A percentile compares a stretch with the other conserved stretches of the same genome.
Evolutionary conservation across 2,888 invertebrate genomes (phyloP).

Genomic region (Plebejus melissa): DNA sequence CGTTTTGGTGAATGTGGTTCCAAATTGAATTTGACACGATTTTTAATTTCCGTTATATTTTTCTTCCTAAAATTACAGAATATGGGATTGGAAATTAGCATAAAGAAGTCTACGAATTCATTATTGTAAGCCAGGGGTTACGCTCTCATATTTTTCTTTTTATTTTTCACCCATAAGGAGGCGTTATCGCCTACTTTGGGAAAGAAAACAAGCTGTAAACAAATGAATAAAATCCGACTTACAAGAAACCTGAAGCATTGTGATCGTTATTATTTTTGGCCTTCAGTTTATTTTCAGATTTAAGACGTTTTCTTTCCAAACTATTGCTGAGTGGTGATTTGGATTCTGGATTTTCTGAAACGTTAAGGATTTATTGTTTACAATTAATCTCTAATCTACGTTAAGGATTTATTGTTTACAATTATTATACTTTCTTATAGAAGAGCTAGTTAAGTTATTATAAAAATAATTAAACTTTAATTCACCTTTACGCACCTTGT

Average conservation of each 20-base stretch:
- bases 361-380: not conserved
- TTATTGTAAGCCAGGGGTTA: not conserved
- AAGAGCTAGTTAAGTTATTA: not conserved
- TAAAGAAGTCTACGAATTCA: not conserved
- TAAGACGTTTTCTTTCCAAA: slow-evolving; percentile 35
- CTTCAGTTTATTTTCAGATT: not conserved
- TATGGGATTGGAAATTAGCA: not conserved
- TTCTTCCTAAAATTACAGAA: not conserved
- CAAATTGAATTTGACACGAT: not conserved
- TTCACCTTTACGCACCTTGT: slow-evolving; percentile 74
- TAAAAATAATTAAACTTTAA: slow-evolving; percentile 40
- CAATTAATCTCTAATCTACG: no score
- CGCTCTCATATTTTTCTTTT: no score
- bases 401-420: not conserved
- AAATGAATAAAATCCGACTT: not conserved
- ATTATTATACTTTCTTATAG: not conserved
- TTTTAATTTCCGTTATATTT: not conserved
- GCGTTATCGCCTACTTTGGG: no score
- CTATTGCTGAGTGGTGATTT: slow-evolving; percentile 44
- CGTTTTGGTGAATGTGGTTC: not conserved
- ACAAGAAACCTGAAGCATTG: not conserved
- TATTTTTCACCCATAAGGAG: no score
- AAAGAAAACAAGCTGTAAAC: not conserved
- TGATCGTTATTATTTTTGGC: not conserved
- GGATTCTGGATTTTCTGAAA: slow-evolving; percentile 18